Evolutionary conservation across 2,888 invertebrate species (phyloP).

Genomic region (Callyntrura sp.): DNA sequence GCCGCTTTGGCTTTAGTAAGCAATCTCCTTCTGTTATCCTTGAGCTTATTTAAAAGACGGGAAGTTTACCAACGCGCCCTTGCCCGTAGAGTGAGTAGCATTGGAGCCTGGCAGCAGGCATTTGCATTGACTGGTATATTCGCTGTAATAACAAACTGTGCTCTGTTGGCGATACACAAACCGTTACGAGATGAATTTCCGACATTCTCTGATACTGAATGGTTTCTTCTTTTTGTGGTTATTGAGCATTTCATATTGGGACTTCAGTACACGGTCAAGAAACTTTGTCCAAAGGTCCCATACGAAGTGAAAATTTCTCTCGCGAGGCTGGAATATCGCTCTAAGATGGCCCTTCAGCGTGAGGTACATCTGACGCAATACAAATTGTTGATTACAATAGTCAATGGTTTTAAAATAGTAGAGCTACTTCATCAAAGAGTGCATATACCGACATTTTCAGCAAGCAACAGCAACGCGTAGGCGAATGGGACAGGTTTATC

Average conservation of each 20-base stretch:
- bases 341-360: constrained; percentile 47
- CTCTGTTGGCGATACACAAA: constrained; percentile 34
- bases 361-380: constrained; percentile 46
- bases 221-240: constrained; percentile 12
- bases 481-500: neutral
- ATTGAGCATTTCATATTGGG: constrained; percentile 58
- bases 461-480: constrained; percentile 33
- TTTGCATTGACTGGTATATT: constrained; percentile 56
- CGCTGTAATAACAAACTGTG: constrained; percentile 69
- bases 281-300: constrained; percentile 61
- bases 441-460: too few species aligned
- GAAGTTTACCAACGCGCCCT: constrained; percentile 55
- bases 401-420: neutral
- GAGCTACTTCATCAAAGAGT: too few species aligned
- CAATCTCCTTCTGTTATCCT: constrained; percentile 48
- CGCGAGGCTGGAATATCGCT: constrained; percentile 42
- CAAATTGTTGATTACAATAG: too few species aligned
- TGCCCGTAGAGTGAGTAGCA: constrained; percentile 57
- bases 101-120: constrained; percentile 70
- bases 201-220: neutral
- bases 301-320: constrained; percentile 49
- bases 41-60: constrained; percentile 61
- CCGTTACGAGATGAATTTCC: neutral
- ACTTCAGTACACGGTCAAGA: constrained; percentile 34
- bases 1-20: constrained; percentile 12